Evolutionary conservation across 1,140 invertebrate species (phyloP), one percentile per base, ranked within the genome.

Genomic region (Acromyrmex echinatior): DNA sequence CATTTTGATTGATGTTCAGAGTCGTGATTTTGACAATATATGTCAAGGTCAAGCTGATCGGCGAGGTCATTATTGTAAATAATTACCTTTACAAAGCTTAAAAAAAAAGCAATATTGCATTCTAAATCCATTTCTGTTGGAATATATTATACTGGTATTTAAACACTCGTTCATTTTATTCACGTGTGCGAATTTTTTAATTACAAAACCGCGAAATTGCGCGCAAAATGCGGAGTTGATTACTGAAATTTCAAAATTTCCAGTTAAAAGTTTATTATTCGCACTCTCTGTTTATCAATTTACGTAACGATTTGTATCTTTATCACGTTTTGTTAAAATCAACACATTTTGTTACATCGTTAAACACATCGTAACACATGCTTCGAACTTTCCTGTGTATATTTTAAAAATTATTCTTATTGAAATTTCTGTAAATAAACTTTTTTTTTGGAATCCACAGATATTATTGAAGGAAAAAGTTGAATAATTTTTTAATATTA

Each of bases 171-270:
- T 28, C 25, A 28, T 14, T 63, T 56, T 28, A 9, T 49, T 78
- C 21, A 63, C 25, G 25, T 14, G 25, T 39, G 5, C 25, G 9
- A 78, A 65, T 18, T 65, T 78, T 78, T 78, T 78, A 78, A 78
- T 78, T 49, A 25, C 76, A 0, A 25, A 60, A 60, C 31, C 53
- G n/a, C n/a, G 7, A 25, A 63, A 62, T 21, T 7, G 18, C 58
- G 60, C 14, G 12, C 76, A 39, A 63, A 63, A 65, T 45, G 10
- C 21, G 3, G 21, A 63, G 21, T 78, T 65, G 35, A 49, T 78
- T 65, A 25, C 39, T 18, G n/a, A 60, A 56, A 76, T 39, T 58
- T 56, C 6, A 3, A 45, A 25, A 78, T 63, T 78, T 63, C 31
- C 12, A 31, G 63, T 10, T 45, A 78, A 65, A 78, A 45, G 21